Evolutionary conservation across 2,888 invertebrate species (phyloP), one percentile per base, ranked within the genome.

Genomic region (Eledona agricola): DNA sequence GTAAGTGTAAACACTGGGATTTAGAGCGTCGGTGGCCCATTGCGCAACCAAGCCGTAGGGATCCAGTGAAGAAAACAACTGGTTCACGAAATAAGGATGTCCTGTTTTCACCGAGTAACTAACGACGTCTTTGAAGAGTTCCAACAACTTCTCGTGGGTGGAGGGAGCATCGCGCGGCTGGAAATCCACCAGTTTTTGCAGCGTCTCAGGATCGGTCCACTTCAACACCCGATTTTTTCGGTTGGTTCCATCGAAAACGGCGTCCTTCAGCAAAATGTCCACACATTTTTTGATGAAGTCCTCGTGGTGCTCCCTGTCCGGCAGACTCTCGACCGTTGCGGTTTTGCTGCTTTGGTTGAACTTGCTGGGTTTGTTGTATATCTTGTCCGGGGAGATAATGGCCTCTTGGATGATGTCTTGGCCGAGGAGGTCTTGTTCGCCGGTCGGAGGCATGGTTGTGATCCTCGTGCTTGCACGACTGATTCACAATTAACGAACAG

Each of bases 31-130:
- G 0, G 90, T 90, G 57, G 92, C 73, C 89, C 91, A 91, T 71
- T 93, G 93, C 0, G 89, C 93, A 26, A 89, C 80, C 38, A 93
- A 77, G 0, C 90, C 93, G 64, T 91, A 93, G 0, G 92, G 91
- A 75, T 93, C 93, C 15, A 93, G 80, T 1, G 88, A 85, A 0
- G 92, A 92, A 74, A 89, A 94, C 6, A 94, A 77, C 72, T 94
- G 93, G 75, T 94, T 94, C 15, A 92, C 87, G 73, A 94, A 94
- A 72, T 88, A 90, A 0, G 93, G 93, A 73, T 93, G 92, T 0
- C 89, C 92, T 1, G 93, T 93, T 77, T 93, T 94, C 0, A 94
- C 93, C 26, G 93, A 93, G 78, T 89, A 91, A 17, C 86, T 83
- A 64, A 93, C 86, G 29, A 90, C 86, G 65, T 88, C 83, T 55